A percentile compares a stretch with the other conserved stretches of the same genome.
phyloP scores from a whole-genome alignment of 2,888 invertebrate species.

The Amiota mariae region DNA sequence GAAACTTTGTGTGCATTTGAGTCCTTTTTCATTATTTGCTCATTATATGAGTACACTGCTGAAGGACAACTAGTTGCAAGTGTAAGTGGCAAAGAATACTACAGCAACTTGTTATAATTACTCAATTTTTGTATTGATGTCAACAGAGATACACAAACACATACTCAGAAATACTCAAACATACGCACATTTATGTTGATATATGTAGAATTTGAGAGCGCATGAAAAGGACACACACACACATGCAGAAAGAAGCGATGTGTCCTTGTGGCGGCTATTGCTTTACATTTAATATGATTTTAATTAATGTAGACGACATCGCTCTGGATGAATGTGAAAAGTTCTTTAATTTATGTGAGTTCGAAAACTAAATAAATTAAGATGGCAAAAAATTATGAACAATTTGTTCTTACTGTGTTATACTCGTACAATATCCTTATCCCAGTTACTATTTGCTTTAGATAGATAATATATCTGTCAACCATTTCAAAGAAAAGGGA shows the following conservation, averaged over 20 bases:
- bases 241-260: not conserved
- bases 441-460: not conserved
- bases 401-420: not conserved
- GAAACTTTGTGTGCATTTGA: conserved; percentile 14
- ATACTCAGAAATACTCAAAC: not conserved
- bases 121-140: conserved; percentile 18
- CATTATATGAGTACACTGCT: conserved; percentile 6
- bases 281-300: conserved; percentile 9
- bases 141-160: not conserved
- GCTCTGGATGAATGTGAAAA: not conserved
- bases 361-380: conserved; percentile 11
- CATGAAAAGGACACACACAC: no score
- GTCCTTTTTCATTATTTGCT: conserved; percentile 12
- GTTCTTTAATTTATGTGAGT: not conserved
- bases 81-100: conserved; percentile 13
- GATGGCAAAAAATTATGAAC: not conserved
- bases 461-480: not conserved
- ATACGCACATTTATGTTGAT: not conserved
- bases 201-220: no score
- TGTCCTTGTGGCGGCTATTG: not conserved
- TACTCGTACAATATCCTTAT: not conserved
- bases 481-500: no score
- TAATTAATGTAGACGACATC: conserved; percentile 5
- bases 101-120: conserved; percentile 5
- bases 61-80: conserved; percentile 16